Percentiles rank a stretch among this genome's conserved stretches.
Evolutionary conservation across 2,797 vertebrate genomes (phyloP).

Genomic region (Falco cherrug): DNA sequence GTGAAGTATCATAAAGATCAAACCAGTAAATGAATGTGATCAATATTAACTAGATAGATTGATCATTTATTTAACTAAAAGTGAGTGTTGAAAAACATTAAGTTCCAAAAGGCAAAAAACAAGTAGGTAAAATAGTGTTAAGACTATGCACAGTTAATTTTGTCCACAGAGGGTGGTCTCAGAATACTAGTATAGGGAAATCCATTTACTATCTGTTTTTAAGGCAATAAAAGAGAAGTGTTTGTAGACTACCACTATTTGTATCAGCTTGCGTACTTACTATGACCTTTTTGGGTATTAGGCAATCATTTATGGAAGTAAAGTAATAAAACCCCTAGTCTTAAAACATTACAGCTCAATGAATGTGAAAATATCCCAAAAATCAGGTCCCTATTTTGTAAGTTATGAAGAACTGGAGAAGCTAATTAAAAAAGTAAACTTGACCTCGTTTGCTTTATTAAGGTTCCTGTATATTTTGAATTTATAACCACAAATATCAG

Average conservation of each 20-base stretch:
- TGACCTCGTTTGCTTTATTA: neutral
- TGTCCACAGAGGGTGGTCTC: neutral
- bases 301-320: neutral
- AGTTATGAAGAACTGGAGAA: neutral
- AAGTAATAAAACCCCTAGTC: neutral
- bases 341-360: conserved; percentile 22
- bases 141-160: neutral
- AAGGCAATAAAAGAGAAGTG: neutral
- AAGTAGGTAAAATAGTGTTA: neutral
- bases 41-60: neutral
- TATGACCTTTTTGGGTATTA: neutral
- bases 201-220: neutral
- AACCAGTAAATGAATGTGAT: neutral
- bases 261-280: neutral
- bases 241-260: neutral
- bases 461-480: neutral
- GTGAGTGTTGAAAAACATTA: neutral
- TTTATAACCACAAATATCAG: neutral
- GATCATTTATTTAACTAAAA: neutral
- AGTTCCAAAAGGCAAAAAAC: neutral
- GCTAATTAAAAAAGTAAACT: neutral
- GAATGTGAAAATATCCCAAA: neutral
- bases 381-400: neutral
- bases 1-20: neutral
- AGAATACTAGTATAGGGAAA: neutral